Evolutionary conservation across 1,140 invertebrate genomes (phyloP), one percentile per base, ranked within the genome.

Genomic region (Apis laboriosa): DNA sequence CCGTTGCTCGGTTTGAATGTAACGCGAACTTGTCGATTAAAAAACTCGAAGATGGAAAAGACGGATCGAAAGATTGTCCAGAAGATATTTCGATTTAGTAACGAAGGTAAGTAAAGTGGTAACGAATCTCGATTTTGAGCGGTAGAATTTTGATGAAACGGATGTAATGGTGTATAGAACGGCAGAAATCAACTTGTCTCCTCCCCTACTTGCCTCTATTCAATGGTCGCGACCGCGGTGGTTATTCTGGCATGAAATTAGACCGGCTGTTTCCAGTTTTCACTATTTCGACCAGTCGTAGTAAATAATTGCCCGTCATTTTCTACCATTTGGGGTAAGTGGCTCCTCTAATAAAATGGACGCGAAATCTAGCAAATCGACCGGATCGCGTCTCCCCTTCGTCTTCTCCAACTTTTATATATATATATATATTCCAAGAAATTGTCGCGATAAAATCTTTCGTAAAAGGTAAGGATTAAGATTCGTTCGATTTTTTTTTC

Each of bases 231-330:
- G 77, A 76, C 77, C 68, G 58, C 80, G 68, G 73, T 81, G 90
- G 86, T 90, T 91, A 90, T 81, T 86, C 86, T 86, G 81, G 84
- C 89, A 91, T 91, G 90, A 92, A 91, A 92, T 92, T 92, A 92
- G 91, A 89, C 90, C 86, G 87, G 90, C 87, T 89, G 88, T 84
- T 87, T 84, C 90, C 84, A 90, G 87, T 91, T 92, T 92, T 92
- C 91, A 88, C 90, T 91, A 89, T 91, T 91, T 90, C 86, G 82
- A 84, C 67, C 74, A 77, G 86, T 72, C 73, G 70, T 85, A 86
- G 87, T 91, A 91, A 92, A 92, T 92, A 92, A 92, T 92, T 92
- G 86, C 89, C 80, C 88, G 85, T 91, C 90, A 92, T 91, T 91
- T 91, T 86, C 85, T 82, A 85, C 88, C 84, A 89, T 90, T 91